Conservation (phyloP, 2,113 vertebrate genomes). For the Chaetops frenatus region DNA sequence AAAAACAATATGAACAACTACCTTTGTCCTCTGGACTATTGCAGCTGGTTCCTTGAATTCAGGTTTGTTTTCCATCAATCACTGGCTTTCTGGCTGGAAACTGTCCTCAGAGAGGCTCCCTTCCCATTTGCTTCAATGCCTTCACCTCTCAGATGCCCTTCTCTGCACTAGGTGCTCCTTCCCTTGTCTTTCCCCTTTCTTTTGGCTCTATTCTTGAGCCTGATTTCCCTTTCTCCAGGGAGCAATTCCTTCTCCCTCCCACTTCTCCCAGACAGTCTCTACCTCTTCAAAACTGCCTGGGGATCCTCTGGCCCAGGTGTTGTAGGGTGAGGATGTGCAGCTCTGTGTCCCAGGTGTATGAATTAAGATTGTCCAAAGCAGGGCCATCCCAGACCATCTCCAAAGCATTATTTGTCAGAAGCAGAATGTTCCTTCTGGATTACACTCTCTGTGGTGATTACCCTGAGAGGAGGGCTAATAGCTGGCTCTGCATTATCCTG, state of each 20-base stretch:
- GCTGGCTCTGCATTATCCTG: neutral
- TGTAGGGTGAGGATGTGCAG: neutral
- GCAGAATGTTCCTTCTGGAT: neutral
- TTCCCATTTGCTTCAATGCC: neutral
- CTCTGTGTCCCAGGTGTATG: neutral
- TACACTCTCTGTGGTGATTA: neutral
- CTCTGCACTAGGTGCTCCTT: neutral
- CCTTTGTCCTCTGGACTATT: neutral
- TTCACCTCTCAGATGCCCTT: no score
- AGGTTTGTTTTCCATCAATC: neutral
- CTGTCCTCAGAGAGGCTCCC: neutral
- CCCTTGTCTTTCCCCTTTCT: neutral
- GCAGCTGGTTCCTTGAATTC: neutral
- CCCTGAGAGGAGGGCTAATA: neutral
- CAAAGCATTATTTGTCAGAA: neutral
- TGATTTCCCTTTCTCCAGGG: neutral
- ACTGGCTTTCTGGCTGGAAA: neutral
- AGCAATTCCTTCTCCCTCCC: neutral
- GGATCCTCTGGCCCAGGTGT: neutral
- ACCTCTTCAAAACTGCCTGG: neutral
- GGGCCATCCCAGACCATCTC: neutral
- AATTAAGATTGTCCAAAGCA: neutral
- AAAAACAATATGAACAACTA: fast-evolving
- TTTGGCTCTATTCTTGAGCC: neutral
- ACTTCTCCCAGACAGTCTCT: neutral